phyloP scores from a whole-genome alignment of 2,888 invertebrate species.

The Tortrix viridana region DNA sequence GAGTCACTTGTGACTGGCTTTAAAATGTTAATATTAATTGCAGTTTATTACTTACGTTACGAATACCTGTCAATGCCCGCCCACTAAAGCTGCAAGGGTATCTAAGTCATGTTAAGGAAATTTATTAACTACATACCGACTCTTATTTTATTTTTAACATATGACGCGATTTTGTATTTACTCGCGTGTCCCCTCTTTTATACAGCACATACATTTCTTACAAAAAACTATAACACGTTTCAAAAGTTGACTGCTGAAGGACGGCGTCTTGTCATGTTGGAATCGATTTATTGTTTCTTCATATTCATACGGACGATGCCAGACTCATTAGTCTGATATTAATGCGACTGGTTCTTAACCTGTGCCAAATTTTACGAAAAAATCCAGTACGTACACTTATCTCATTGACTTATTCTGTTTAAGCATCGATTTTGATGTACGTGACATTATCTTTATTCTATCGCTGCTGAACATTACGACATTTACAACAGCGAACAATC shows the following conservation, averaged over 20 bases:
- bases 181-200: conserved; percentile 4
- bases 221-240: conserved; percentile 50
- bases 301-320: conserved; percentile 42
- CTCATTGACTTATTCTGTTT: background rate
- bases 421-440: background rate
- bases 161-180: background rate
- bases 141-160: no score
- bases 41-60: conserved; percentile 3
- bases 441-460: no score
- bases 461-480: no score
- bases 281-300: conserved; percentile 38
- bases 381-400: background rate
- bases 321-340: conserved; percentile 62
- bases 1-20: conserved; percentile 14
- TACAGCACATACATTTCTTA: conserved; percentile 35
- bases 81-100: no score
- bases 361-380: background rate
- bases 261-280: conserved; percentile 42
- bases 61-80: background rate
- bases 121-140: no score
- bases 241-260: conserved; percentile 54
- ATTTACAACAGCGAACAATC: no score
- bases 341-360: conserved; percentile 51
- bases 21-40: conserved; percentile 15
- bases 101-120: no score